phyloP scores from a whole-genome alignment of 2,113 vertebrate genomes.

The Toxotes chatareus region DNA sequence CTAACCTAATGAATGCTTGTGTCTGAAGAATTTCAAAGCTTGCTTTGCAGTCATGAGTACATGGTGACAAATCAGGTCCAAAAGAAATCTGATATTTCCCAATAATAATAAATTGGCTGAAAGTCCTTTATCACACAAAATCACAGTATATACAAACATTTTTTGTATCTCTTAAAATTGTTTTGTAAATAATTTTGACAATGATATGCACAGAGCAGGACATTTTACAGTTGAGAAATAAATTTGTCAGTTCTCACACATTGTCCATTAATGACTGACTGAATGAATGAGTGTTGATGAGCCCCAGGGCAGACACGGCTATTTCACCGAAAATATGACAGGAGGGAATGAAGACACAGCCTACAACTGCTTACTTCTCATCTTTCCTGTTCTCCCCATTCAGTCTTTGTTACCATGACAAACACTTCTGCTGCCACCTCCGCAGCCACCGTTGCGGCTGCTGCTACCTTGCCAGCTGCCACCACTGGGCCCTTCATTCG shows the following conservation, averaged over 20 bases:
- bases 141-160: neutral
- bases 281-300: neutral
- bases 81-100: no score
- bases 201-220: neutral
- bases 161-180: neutral
- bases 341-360: neutral
- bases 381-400: conserved; percentile 19
- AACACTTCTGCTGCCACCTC: conserved; percentile 76
- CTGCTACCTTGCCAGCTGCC: conserved; percentile 70
- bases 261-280: conserved; percentile 22
- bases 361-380: neutral
- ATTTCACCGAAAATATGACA: neutral
- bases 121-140: neutral
- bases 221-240: neutral
- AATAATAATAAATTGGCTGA: no score
- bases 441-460: conserved; percentile 65
- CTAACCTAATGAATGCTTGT: neutral
- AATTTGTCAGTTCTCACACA: neutral
- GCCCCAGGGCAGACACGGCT: neutral
- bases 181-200: neutral
- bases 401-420: conserved; percentile 82
- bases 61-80: neutral
- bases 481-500: conserved; percentile 81
- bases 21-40: neutral
- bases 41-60: neutral